Base-by-base conservation (phyloP, 2,113 vertebrate species). In the Cercopithecus mona region DNA sequence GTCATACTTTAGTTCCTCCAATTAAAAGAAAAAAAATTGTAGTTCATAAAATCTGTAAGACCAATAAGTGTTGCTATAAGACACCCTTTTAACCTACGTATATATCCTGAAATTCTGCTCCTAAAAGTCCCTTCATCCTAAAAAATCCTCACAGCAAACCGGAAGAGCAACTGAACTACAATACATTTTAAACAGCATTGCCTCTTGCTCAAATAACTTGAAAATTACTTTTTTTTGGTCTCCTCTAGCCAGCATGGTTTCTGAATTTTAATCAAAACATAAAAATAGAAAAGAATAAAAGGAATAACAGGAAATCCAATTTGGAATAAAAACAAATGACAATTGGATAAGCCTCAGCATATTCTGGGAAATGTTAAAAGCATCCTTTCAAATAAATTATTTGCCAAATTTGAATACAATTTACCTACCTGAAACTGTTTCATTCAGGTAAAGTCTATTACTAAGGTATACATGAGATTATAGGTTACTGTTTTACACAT, bases 231-330 rank as follows among this genome's bases (percentile, higher is more conserved):
- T n/a, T 52, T 6, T 52, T 55, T 32, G 4, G 61, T 97, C 23
- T 85, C 66, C 78, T 94, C 18, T 81, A 84, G 55, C 57, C 89
- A 96, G 75, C 79, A 92, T 93, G 20, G 0, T 50, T 98, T 96
- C 68, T 94, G 85, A 97, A 96, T 96, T 96, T 96, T 97, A 97
- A 98, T 97, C 93, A 98, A 97, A 98, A 78, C 82, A 95, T 94
- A 97, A 95, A 97, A 96, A 90, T 0, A 3, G 12, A 96, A 91
- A 90, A 27, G 87, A 98, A 96, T 87, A 97, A 98, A 98, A 93
- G 50, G 68, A 94, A 92, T 45, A 94, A 90, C 38, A 91, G 88
- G 92, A 91, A 82, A 97, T 35, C 8, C 64, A 96, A 52, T 9
- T 64, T 90, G 61, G 84, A 98, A 97, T 80, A 66, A 82, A 93